Conservation (phyloP, 2,113 vertebrate genomes). For the Irena cyanogastra region DNA sequence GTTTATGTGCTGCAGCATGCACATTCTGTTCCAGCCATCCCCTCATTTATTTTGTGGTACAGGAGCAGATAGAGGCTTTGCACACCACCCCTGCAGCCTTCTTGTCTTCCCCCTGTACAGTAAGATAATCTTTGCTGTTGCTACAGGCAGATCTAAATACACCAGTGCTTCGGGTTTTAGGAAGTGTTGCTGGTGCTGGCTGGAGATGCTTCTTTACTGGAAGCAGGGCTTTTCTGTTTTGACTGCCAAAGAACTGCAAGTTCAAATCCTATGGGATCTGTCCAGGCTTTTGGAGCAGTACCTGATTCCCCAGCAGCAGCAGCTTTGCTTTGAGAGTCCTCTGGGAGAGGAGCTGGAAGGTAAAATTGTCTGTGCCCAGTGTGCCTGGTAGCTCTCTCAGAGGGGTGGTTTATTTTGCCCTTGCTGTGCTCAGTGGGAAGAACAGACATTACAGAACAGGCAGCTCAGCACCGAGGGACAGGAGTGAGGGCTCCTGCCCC, state of each 20-base stretch:
- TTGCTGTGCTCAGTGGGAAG: neutral
- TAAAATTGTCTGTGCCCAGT: neutral
- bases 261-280: neutral
- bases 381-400: neutral
- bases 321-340: neutral
- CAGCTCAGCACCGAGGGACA: accelerated
- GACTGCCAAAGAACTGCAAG: neutral
- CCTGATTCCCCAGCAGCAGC: accelerated
- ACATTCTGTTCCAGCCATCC: neutral
- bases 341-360: neutral
- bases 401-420: neutral
- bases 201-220: neutral
- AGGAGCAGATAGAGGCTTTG: neutral
- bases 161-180: accelerated
- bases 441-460: neutral
- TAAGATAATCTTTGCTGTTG: neutral
- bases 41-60: neutral
- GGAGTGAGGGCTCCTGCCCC: neutral
- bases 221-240: neutral
- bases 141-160: neutral
- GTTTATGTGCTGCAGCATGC: neutral
- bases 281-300: neutral
- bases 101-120: neutral
- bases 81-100: neutral
- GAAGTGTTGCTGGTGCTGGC: neutral